These are phyloP conservation scores for Drosophila arawakana DNA, from an alignment of 1,140 invertebrate species.

Conservation along the genomic window DNA sequence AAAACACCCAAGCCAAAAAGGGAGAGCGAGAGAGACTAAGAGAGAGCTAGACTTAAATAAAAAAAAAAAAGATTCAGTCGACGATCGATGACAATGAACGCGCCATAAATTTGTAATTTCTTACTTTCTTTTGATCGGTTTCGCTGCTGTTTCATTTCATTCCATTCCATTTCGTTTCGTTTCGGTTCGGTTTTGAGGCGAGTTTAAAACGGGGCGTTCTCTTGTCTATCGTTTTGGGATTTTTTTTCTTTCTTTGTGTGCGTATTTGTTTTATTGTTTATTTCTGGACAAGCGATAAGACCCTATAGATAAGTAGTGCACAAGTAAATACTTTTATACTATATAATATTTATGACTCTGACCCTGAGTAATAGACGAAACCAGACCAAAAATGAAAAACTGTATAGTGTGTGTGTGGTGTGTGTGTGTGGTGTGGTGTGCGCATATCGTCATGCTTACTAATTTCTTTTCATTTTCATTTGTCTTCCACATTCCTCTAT, in stretches of 20 bases:
- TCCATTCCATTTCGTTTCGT: slow-evolving; percentile 2
- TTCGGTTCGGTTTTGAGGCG: background rate
- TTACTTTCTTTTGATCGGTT: slow-evolving; percentile 59
- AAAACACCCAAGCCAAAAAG: slow-evolving; percentile 15
- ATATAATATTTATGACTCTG: slow-evolving; percentile 10
- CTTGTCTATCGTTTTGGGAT: slow-evolving; percentile 9
- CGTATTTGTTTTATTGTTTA: background rate
- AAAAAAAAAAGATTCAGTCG: slow-evolving; percentile 6
- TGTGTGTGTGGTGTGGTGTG: background rate
- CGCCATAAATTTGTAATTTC: slow-evolving; percentile 65
- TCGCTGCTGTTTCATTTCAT: slow-evolving; percentile 12
- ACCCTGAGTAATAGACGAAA: slow-evolving; percentile 29
- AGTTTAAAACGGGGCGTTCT: slow-evolving; percentile 18
- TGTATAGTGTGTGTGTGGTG: no score
- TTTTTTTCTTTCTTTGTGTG: slow-evolving; percentile 12
- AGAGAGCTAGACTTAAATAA: background rate
- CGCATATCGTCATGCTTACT: slow-evolving; percentile 40
- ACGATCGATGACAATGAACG: slow-evolving; percentile 56
- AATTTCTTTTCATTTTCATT: slow-evolving; percentile 56
- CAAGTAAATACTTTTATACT: slow-evolving; percentile 7
- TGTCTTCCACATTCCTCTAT: slow-evolving; percentile 1
- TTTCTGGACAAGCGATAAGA: slow-evolving; percentile 17
- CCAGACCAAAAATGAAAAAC: no score
- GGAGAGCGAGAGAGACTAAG: background rate
- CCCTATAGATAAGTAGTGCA: slow-evolving; percentile 15